Evolutionary conservation across 2,797 vertebrate genomes (phyloP).

Genomic region (Micromesistius poutassou): DNA sequence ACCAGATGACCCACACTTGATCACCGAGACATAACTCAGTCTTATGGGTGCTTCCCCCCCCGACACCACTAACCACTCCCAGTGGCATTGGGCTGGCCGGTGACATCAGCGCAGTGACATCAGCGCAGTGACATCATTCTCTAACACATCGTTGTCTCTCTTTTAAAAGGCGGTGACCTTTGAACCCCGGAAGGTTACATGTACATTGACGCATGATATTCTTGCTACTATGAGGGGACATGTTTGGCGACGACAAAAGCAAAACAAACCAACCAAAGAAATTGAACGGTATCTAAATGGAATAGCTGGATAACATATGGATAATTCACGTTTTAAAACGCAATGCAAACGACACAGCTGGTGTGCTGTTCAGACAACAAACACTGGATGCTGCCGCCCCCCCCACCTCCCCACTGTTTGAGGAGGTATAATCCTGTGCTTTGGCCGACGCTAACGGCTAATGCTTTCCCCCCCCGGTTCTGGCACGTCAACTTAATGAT

Average conservation of each 20-base stretch:
- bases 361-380: not conserved
- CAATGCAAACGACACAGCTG: not conserved
- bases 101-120: slow-evolving; percentile 62
- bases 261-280: no score
- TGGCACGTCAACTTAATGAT: slow-evolving; percentile 50
- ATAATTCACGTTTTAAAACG: not conserved
- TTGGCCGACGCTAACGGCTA: slow-evolving; percentile 31
- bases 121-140: slow-evolving; percentile 10
- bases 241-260: no score
- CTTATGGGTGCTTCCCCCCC: slow-evolving; percentile 49
- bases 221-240: no score
- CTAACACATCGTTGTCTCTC: not conserved
- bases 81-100: slow-evolving; percentile 45
- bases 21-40: slow-evolving; percentile 51
- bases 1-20: not conserved
- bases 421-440: slow-evolving; percentile 27
- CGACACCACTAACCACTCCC: slow-evolving; percentile 59
- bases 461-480: slow-evolving; percentile 24
- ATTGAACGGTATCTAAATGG: no score
- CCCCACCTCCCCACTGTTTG: not conserved
- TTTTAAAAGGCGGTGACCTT: not conserved
- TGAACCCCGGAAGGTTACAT: not conserved
- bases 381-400: not conserved
- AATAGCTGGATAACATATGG: no score
- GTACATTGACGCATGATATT: no score